Percentiles rank a stretch among this genome's conserved stretches.
Conservation (phyloP, 2,888 invertebrate genomes). For the Apoderus coryli region DNA sequence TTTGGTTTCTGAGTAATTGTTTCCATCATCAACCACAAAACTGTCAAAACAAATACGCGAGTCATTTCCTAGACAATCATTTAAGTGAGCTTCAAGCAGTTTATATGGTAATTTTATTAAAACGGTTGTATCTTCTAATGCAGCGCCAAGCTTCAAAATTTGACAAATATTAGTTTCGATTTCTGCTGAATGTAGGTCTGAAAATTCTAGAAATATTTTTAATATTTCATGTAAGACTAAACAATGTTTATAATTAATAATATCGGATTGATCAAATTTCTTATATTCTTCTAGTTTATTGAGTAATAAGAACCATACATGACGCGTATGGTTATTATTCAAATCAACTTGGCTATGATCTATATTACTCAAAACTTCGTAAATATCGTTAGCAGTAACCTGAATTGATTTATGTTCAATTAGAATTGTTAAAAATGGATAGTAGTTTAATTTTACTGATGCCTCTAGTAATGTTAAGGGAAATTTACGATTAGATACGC, state of each 20-base stretch:
- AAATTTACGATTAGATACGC: slow-evolving; percentile 15
- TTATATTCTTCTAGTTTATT: slow-evolving; percentile 15
- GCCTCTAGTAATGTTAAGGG: slow-evolving; percentile 16
- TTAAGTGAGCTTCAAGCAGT: slow-evolving; percentile 17
- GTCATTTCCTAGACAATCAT: slow-evolving; percentile 17
- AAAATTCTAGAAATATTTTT: too few relatives aligned
- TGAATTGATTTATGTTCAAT: slow-evolving; percentile 16
- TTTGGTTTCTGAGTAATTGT: slow-evolving; percentile 17
- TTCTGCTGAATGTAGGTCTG: neutral
- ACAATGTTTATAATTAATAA: too few relatives aligned
- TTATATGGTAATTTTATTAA: slow-evolving; percentile 10
- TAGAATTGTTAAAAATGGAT: slow-evolving; percentile 19
- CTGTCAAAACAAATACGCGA: slow-evolving; percentile 17
- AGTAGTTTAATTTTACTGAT: slow-evolving; percentile 18
- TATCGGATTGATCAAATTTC: slow-evolving; percentile 3
- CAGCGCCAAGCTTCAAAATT: slow-evolving; percentile 18
- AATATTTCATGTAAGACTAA: too few relatives aligned
- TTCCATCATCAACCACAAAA: slow-evolving; percentile 15
- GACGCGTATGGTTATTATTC: slow-evolving; percentile 13
- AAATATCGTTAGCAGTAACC: slow-evolving; percentile 14
- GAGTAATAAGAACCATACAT: slow-evolving; percentile 16
- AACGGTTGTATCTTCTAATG: slow-evolving; percentile 11
- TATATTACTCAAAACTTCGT: slow-evolving; percentile 14
- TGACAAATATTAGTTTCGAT: slow-evolving; percentile 15
- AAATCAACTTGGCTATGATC: slow-evolving; percentile 8